Evolutionary conservation across 1,140 invertebrate genomes (phyloP).

Genomic region (Venturia canescens): DNA sequence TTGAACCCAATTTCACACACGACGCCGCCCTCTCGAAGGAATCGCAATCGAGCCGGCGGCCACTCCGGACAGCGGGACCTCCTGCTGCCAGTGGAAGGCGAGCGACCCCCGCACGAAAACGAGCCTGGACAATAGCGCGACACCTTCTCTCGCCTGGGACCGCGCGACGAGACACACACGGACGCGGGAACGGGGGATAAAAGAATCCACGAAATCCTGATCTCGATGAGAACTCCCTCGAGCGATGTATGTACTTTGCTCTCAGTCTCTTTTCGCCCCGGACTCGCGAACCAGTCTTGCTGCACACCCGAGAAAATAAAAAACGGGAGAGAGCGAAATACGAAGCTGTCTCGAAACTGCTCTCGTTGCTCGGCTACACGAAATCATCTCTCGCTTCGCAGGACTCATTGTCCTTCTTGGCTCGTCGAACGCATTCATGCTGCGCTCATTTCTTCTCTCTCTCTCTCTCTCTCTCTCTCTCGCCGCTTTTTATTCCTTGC

Average conservation of each 20-base stretch:
- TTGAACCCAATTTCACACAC: too few species aligned
- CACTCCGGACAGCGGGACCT: too few species aligned
- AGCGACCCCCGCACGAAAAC: background rate
- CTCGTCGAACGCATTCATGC: background rate
- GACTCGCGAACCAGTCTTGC: slow-evolving; percentile 1
- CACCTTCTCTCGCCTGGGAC: slow-evolving; percentile 1
- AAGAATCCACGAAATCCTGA: slow-evolving; percentile 9
- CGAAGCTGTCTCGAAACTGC: background rate
- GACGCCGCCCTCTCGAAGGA: too few species aligned
- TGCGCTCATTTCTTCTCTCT: background rate
- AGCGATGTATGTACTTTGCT: background rate
- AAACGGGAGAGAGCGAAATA: too few species aligned
- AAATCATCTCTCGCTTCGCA: slow-evolving; percentile 6
- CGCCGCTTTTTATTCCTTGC: too few species aligned
- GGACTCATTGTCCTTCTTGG: background rate
- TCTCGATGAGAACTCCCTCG: slow-evolving; percentile 3
- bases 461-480: too few species aligned
- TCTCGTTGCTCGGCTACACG: background rate
- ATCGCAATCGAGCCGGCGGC: too few species aligned
- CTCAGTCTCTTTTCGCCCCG: background rate
- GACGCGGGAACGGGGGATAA: too few species aligned
- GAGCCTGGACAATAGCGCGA: background rate
- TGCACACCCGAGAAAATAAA: too few species aligned
- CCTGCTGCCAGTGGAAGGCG: too few species aligned
- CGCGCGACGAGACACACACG: too few species aligned